These are phyloP conservation scores for Heliothis peltigera DNA, from an alignment of 2,888 invertebrate species.

Conservation along the genomic window DNA sequence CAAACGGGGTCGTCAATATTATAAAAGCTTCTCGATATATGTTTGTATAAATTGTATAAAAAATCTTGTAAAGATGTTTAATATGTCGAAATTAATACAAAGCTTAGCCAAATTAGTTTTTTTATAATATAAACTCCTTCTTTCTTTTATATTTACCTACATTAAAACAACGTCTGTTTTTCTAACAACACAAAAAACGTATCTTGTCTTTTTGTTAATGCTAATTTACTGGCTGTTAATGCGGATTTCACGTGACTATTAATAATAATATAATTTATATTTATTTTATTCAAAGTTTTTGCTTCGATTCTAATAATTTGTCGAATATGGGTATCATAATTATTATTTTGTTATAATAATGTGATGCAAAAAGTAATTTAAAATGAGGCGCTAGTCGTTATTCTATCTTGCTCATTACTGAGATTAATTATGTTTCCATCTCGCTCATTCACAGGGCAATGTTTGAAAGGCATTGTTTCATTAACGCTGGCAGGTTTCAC, in stretches of 20 bases:
- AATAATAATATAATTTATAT: conserved; percentile 33
- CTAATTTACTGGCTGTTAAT: conserved; percentile 38
- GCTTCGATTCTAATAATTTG: not conserved
- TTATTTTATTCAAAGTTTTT: conserved; percentile 29
- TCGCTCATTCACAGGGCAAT: conserved; percentile 10
- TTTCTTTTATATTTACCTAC: not conserved
- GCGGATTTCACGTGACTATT: conserved; percentile 41
- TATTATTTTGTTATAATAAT: conserved; percentile 5
- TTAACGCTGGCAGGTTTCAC: conserved; percentile 23
- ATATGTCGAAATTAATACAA: conserved; percentile 1
- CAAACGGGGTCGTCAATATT: too few species aligned
- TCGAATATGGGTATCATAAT: not conserved
- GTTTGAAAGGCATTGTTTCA: conserved; percentile 25
- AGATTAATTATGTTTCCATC: conserved; percentile 2
- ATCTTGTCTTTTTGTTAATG: conserved; percentile 1
- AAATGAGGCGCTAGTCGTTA: not conserved
- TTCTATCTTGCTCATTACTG: not conserved
- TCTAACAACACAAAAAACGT: conserved; percentile 1
- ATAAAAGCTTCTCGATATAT: too few species aligned
- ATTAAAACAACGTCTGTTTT: conserved; percentile 3
- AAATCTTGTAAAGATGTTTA: too few species aligned
- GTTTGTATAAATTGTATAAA: too few species aligned
- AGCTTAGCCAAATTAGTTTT: conserved; percentile 7
- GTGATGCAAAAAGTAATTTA: not conserved
- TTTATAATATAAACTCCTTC: conserved; percentile 1